Evolutionary conservation across 2,797 vertebrate species (phyloP).

Genomic region (Sphaeramia orbicularis): DNA sequence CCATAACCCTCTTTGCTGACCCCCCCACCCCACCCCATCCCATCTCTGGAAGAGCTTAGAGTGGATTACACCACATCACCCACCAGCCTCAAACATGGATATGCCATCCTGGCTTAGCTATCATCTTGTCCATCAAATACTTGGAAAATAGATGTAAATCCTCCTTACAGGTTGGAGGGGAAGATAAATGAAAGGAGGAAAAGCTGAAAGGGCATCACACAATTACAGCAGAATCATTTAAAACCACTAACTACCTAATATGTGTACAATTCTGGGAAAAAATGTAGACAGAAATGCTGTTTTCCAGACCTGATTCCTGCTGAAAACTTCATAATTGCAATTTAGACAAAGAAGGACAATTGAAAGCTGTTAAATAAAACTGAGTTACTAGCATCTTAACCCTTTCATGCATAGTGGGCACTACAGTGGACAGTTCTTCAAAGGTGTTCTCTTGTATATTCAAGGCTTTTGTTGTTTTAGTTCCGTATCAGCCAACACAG

Average conservation of each 20-base stretch:
- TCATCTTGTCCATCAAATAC: slow-evolving; percentile 63
- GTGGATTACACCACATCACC: slow-evolving; percentile 78
- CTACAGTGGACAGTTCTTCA: too few relatives aligned
- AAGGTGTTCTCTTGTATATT: too few relatives aligned
- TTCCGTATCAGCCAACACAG: too few relatives aligned
- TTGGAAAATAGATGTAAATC: slow-evolving; percentile 55
- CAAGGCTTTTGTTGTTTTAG: too few relatives aligned
- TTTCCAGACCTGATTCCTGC: too few relatives aligned
- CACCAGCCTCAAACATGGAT: slow-evolving; percentile 63
- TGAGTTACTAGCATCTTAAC: too few relatives aligned
- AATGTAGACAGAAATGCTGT: too few relatives aligned
- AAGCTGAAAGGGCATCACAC: background rate
- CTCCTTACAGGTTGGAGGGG: slow-evolving; percentile 44
- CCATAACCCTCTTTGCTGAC: slow-evolving; percentile 26
- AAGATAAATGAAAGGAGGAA: slow-evolving; percentile 39
- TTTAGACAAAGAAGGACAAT: too few relatives aligned
- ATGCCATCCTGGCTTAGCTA: slow-evolving; percentile 66
- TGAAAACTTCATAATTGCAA: too few relatives aligned
- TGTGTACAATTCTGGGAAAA: too few relatives aligned
- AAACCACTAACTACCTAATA: background rate
- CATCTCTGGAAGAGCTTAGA: slow-evolving; percentile 65
- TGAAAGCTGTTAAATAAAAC: too few relatives aligned
- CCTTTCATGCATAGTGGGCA: too few relatives aligned
- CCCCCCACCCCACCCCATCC: slow-evolving; percentile 29
- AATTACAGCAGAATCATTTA: slow-evolving; percentile 20